Evolutionary conservation across 2,113 vertebrate genomes (phyloP).

Genomic region (Poicephalus gulielmi): DNA sequence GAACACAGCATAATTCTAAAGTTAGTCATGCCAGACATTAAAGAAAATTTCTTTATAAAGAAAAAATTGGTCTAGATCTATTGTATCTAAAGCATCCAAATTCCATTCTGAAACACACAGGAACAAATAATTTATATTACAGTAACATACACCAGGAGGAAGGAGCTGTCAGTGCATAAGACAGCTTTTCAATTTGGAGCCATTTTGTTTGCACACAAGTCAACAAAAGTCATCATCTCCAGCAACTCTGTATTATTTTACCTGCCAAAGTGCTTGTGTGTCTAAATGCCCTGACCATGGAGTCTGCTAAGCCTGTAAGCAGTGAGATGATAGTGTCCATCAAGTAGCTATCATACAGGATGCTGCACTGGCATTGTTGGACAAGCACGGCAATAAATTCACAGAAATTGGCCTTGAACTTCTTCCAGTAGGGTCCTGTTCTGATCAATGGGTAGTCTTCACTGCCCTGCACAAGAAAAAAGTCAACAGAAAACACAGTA

Average conservation of each 20-base stretch:
- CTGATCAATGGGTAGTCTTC: constrained; percentile 86
- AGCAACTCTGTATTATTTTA: constrained; percentile 30
- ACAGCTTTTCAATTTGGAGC: not conserved
- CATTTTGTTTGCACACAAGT: not conserved
- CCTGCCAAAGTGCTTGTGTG: constrained; percentile 94
- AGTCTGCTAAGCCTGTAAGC: constrained; percentile 86
- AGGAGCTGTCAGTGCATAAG: not conserved
- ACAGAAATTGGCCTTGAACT: constrained; percentile 87
- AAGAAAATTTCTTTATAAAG: not conserved
- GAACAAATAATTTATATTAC: not conserved
- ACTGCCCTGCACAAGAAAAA: constrained; percentile 72
- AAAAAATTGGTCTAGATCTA: not conserved
- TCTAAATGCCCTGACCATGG: constrained; percentile 84
- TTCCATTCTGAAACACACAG: not conserved
- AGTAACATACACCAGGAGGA: not conserved
- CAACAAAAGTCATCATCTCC: not conserved
- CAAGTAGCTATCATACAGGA: constrained; percentile 87
- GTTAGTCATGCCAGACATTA: not conserved
- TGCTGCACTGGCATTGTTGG: constrained; percentile 82
- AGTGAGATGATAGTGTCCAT: constrained; percentile 86
- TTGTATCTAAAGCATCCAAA: not conserved
- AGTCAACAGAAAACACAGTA: not conserved
- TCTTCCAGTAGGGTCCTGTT: constrained; percentile 84
- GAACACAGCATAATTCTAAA: not conserved
- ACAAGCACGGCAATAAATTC: constrained; percentile 88